Base-by-base conservation (phyloP, 1,140 invertebrate genomes). In the Drosophila sturtevanti region DNA sequence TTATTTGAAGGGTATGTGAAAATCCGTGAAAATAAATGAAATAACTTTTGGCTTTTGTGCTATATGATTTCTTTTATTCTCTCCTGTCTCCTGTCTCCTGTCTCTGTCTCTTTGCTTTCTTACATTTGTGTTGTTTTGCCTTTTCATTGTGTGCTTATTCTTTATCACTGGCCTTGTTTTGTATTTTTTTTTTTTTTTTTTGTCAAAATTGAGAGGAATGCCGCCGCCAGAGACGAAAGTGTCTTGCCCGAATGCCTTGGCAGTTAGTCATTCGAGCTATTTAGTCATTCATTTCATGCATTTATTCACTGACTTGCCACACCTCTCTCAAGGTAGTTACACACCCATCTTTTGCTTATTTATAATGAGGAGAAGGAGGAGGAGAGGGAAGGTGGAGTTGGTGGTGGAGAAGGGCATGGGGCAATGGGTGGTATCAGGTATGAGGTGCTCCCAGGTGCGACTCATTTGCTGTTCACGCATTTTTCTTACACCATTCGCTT, bases 211-310 rank as follows among this genome's bases (percentile, higher is more conserved):
- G 41, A 48, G 41, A 48, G 41, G 41, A 48, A 48, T 48, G 41
- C 41, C 41, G 41, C 16, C 41, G 41, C 16, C 41, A 10, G 44
- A 14, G 10, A 5, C 52, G 54, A 44, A 60, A 60, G 38, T 66
- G 70, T 59, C 62, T 73, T 65, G 55, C 34, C 62, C 22, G 68
- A 73, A 77, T 81, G 77, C 67, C 69, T 11, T 51, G 73, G 70
- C 81, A 72, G 81, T 85, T 86, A 86, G 81, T 85, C 82, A 81
- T 85, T 85, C 69, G 60, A 71, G 81, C 76, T 85, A 85, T 85
- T 85, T 86, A 86, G 74, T 86, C 74, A 86, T 86, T 86, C 81
- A 86, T 86, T 86, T 86, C 81, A 86, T 86, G 78, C 74, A 86
- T 86, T 87, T 85, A 85, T 85, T 86, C 82, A 85, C 75, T 81